Conservation (phyloP, 2,888 invertebrate species). For the Kuschelorhynchus macadamiae region DNA sequence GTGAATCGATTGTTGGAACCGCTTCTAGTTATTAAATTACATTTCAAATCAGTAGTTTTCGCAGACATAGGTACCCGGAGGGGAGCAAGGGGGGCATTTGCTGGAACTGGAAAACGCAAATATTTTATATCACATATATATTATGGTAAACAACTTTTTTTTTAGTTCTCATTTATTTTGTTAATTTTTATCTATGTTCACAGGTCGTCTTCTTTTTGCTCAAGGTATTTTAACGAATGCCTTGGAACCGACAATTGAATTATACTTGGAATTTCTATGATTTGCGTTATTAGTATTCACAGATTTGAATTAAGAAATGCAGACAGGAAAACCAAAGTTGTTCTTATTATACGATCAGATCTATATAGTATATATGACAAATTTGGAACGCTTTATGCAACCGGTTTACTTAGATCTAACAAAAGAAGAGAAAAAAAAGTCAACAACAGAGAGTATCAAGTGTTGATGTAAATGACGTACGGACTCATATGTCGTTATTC, state of each 20-base stretch:
- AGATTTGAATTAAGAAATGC: slow-evolving; percentile 18
- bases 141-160: too few species aligned
- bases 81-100: too few species aligned
- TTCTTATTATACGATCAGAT: neutral
- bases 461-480: neutral
- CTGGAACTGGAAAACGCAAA: too few species aligned
- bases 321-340: neutral
- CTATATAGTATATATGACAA: slow-evolving; percentile 6
- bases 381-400: neutral
- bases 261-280: too few species aligned
- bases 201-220: neutral
- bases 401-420: neutral
- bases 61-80: too few species aligned
- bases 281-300: slow-evolving; percentile 7
- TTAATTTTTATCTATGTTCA: too few species aligned
- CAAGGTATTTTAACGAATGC: neutral
- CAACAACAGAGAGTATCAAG: neutral
- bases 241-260: slow-evolving; percentile 8
- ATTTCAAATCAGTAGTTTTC: neutral
- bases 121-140: too few species aligned
- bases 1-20: neutral
- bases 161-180: too few species aligned
- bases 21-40: neutral
- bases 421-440: neutral
- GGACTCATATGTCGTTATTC: slow-evolving; percentile 15